These are phyloP conservation scores for Rhynchotus rufescens DNA, from an alignment of 2,797 vertebrate genomes.

Conservation along the genomic window DNA sequence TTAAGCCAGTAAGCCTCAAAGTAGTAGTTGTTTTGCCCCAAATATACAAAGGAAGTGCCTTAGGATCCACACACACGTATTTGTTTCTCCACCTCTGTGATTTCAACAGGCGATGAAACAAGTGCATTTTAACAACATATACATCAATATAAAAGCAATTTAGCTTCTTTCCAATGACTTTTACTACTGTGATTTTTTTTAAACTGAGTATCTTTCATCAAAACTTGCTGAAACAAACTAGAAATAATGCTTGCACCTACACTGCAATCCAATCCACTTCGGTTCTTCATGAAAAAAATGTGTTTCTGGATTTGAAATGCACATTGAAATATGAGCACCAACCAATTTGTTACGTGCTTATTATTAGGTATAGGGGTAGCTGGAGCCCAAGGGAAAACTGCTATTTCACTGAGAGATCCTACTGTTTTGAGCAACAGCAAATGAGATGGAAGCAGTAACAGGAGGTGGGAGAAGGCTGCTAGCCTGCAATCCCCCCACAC, in stretches of 20 bases:
- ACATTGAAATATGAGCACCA: background rate
- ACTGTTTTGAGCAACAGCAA: slow-evolving; percentile 5
- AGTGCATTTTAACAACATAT: background rate
- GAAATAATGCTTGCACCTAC: background rate
- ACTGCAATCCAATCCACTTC: background rate
- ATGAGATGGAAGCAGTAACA: background rate
- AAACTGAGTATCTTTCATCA: background rate
- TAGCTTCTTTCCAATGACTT: background rate
- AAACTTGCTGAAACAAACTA: background rate
- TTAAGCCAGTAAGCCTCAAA: background rate
- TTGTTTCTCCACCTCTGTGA: background rate
- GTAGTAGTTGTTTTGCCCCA: background rate
- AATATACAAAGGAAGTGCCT: background rate
- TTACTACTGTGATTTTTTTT: background rate
- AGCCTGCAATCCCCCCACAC: background rate
- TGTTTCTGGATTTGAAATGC: background rate
- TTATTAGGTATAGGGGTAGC: background rate
- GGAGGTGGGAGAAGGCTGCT: background rate
- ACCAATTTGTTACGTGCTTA: background rate
- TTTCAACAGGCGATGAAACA: background rate
- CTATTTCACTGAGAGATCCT: background rate
- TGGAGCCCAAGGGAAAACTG: background rate
- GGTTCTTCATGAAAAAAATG: background rate
- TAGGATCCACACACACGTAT: background rate
- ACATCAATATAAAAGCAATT: background rate